phyloP scores from a whole-genome alignment of 1,140 invertebrate species.

The Asbolus verrucosus region DNA sequence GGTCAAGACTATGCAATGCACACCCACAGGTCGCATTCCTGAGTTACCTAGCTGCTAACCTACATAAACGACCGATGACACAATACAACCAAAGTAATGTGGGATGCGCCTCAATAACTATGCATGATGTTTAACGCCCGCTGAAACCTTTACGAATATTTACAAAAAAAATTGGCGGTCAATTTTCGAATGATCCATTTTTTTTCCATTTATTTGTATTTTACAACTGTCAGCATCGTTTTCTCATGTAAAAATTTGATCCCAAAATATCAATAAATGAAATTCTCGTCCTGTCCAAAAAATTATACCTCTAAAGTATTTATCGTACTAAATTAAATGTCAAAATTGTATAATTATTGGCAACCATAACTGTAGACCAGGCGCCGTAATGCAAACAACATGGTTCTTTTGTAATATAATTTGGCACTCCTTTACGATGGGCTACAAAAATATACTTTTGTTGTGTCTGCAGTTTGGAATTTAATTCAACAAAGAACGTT shows the following conservation, averaged over 20 bases:
- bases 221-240: too few relatives aligned
- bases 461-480: constrained; percentile 12
- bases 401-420: constrained; percentile 32
- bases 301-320: too few relatives aligned
- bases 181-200: constrained; percentile 10
- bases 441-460: constrained; percentile 31
- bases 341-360: constrained; percentile 33
- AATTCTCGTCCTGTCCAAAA: too few relatives aligned
- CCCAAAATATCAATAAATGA: too few relatives aligned
- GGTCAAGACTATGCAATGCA: constrained; percentile 39
- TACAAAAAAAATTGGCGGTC: too few relatives aligned
- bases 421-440: constrained; percentile 29
- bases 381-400: constrained; percentile 34
- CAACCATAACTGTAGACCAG: constrained; percentile 11
- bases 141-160: too few relatives aligned
- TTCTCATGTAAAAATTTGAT: too few relatives aligned
- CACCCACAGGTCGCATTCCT: constrained; percentile 45
- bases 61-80: constrained; percentile 45
- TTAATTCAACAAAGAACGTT: not conserved
- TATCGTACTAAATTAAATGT: constrained; percentile 7
- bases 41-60: constrained; percentile 37
- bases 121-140: too few relatives aligned
- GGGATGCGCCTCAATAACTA: constrained; percentile 1
- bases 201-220: not conserved
- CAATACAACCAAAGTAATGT: constrained; percentile 27